Percentiles rank a stretch among this genome's conserved stretches.
phyloP scores from a whole-genome alignment of 2,113 vertebrate species.

The Oreochromis niloticus region DNA sequence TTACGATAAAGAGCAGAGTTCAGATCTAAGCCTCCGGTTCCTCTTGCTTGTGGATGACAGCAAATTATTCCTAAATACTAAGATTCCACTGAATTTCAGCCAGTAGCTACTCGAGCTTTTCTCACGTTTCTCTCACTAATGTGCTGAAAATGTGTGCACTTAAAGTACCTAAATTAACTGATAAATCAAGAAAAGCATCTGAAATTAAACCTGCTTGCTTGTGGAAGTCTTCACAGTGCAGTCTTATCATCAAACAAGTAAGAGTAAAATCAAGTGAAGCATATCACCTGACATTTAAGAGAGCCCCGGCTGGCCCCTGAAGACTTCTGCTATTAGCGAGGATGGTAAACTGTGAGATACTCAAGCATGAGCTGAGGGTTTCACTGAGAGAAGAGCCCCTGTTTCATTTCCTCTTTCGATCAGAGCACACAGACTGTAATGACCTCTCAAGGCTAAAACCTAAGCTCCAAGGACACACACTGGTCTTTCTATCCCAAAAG shows the following conservation, averaged over 20 bases:
- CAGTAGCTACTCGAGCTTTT: not conserved
- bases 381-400: not conserved
- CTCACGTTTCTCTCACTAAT: not conserved
- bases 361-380: not conserved
- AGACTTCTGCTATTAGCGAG: conserved; percentile 9
- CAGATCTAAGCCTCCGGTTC: not conserved
- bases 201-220: not conserved
- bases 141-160: not conserved
- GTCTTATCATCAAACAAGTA: conserved; percentile 30
- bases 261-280: conserved; percentile 1
- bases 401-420: conserved; percentile 60
- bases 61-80: not conserved
- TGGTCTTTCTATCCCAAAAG: not conserved
- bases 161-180: not conserved
- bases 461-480: not conserved
- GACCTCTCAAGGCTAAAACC: not conserved
- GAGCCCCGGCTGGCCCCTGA: not conserved
- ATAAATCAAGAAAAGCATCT: not conserved
- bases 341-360: not conserved
- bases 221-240: not conserved
- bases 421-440: not conserved
- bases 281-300: conserved; percentile 46
- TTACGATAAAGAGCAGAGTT: not conserved
- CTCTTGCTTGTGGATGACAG: not conserved
- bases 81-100: not conserved